Evolutionary conservation across 2,888 invertebrate genomes (phyloP).

Genomic region (Habrosyne pyritoides): DNA sequence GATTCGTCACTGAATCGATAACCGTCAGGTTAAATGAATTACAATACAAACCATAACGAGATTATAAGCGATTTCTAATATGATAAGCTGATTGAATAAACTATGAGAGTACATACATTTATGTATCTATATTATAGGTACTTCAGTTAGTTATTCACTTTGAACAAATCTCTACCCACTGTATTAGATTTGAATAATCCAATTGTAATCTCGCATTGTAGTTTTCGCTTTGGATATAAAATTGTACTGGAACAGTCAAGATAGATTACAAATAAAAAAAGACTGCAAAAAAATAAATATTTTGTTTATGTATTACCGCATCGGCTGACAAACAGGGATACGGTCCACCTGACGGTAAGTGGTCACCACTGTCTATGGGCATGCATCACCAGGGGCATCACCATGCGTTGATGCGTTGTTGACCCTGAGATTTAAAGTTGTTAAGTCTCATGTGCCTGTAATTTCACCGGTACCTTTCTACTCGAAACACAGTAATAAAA

Average conservation of each 20-base stretch:
- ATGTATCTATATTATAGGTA: conserved; percentile 9
- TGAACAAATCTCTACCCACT: conserved; percentile 51
- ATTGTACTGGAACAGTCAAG: conserved; percentile 21
- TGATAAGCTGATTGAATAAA: conserved; percentile 21
- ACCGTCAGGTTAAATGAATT: conserved; percentile 1
- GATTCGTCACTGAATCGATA: conserved; percentile 2
- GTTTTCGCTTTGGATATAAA: conserved; percentile 20
- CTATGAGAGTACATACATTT: conserved; percentile 2
- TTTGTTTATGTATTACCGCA: too few relatives aligned
- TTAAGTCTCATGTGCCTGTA: too few relatives aligned
- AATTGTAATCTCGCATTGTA: conserved; percentile 58
- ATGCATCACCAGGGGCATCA: too few relatives aligned
- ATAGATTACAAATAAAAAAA: too few relatives aligned
- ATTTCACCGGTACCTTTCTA: too few relatives aligned
- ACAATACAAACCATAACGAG: conserved; percentile 19
- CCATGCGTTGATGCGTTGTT: too few relatives aligned
- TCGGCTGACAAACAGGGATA: too few relatives aligned
- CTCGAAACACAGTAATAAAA: too few relatives aligned
- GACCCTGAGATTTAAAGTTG: too few relatives aligned
- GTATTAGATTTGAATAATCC: conserved; percentile 66
- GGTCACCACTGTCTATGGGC: too few relatives aligned
- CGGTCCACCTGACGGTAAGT: too few relatives aligned
- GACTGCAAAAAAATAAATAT: too few relatives aligned
- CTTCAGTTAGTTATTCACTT: conserved; percentile 35
- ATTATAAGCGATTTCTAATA: conserved; percentile 17